These are phyloP conservation scores for Patella depressa DNA, from an alignment of 2,888 invertebrate genomes.

Conservation along the genomic window DNA sequence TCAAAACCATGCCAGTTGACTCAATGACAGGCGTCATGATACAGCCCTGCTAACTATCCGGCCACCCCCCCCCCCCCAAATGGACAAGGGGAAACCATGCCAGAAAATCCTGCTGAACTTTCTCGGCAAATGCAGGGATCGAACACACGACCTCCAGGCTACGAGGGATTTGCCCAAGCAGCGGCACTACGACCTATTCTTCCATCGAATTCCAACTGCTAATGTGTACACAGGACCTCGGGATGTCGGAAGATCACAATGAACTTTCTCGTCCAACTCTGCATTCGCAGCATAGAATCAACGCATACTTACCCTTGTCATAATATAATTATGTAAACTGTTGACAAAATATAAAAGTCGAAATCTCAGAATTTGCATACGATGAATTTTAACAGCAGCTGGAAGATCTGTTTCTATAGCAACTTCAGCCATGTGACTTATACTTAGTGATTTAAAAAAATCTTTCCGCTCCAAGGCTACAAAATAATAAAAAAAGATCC, in stretches of 20 bases:
- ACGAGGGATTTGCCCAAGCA: too few species aligned
- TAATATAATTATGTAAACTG: slow-evolving; percentile 70
- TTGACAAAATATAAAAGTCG: slow-evolving; percentile 70
- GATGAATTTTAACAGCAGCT: slow-evolving; percentile 54
- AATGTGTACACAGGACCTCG: too few species aligned
- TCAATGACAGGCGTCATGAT: too few species aligned
- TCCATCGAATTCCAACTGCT: too few species aligned
- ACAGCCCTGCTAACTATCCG: too few species aligned
- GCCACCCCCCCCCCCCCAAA: too few species aligned
- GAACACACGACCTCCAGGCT: too few species aligned
- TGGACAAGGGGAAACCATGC: neutral
- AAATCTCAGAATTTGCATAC: slow-evolving; percentile 68
- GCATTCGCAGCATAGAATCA: neutral
- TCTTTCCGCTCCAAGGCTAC: slow-evolving; percentile 46
- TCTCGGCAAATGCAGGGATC: too few species aligned
- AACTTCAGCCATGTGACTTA: slow-evolving; percentile 18
- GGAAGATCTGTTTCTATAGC: slow-evolving; percentile 34
- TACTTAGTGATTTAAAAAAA: slow-evolving; percentile 20
- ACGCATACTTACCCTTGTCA: slow-evolving; percentile 65
- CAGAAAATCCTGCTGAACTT: too few species aligned
- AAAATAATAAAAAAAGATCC: slow-evolving; percentile 12
- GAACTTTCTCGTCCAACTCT: neutral
- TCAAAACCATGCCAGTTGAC: too few species aligned
- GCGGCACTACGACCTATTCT: too few species aligned
- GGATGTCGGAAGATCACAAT: too few species aligned